phyloP scores from a whole-genome alignment of 2,888 invertebrate species.

The Vanessa cardui region DNA sequence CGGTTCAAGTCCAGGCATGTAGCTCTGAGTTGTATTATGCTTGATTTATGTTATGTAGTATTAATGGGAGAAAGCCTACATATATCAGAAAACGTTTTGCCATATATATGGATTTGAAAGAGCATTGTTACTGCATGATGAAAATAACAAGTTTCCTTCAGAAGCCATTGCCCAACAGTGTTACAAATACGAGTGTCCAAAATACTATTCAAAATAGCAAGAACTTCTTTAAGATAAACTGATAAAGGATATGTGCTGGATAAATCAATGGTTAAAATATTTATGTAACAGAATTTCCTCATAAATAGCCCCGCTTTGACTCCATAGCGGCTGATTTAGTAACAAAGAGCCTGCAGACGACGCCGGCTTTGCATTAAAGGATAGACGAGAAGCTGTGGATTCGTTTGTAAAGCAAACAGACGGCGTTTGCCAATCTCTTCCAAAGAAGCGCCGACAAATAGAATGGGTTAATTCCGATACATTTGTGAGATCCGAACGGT shows the following conservation, averaged over 20 bases:
- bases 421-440: constrained; percentile 41
- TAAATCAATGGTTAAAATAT: constrained; percentile 1
- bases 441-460: constrained; percentile 37
- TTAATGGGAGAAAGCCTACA: too few relatives aligned
- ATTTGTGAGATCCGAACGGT: constrained; percentile 25
- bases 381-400: constrained; percentile 33
- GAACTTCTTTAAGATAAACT: too few relatives aligned
- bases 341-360: constrained; percentile 38
- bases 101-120: too few relatives aligned
- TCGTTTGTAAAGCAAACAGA: constrained; percentile 44
- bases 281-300: constrained; percentile 18
- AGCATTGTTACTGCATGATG: too few relatives aligned
- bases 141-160: too few relatives aligned
- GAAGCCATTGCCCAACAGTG: too few relatives aligned
- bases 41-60: too few relatives aligned
- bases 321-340: constrained; percentile 33
- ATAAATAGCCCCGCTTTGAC: constrained; percentile 29
- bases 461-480: constrained; percentile 41
- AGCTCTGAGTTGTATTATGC: too few relatives aligned
- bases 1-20: too few relatives aligned
- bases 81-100: too few relatives aligned
- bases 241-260: background rate
- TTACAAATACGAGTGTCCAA: too few relatives aligned
- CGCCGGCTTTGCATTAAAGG: constrained; percentile 35
- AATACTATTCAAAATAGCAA: too few relatives aligned